Evolutionary conservation across 2,888 invertebrate genomes (phyloP), one percentile per base, ranked within the genome.

Genomic region (Holacanthella duospinosa): DNA sequence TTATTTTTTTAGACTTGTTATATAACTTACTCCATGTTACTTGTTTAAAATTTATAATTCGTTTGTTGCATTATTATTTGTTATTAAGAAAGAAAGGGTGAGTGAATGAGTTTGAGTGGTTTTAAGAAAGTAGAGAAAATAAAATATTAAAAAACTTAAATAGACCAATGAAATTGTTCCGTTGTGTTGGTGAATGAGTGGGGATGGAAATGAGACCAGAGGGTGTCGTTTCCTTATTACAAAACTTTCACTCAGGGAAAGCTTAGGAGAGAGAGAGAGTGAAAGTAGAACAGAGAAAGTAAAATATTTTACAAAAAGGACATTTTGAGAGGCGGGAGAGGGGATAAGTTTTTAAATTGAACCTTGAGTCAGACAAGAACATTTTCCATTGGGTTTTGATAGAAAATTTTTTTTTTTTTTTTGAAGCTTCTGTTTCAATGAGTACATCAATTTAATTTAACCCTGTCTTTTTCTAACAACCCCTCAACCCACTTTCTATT

Each of bases 181-280:
- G 16, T 36, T 36, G 6, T 36, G 36, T 6, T 36, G 6, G 36
- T 9, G 36, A 16, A 36, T 6, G 36, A 9, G 36, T 6, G 6
- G 36, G 36, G 36, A 36, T 36, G 36, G 64, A 66, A 67, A 69
- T 65, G 64, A 67, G 66, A 61, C 68, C 64, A 63, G 56, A 59
- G 68, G 68, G 68, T 69, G 68, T 66, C 68, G 64, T 69, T 69
- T 66, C 66, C 67, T 61, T 67, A 67, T 69, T 69, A 67, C 36
- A 36, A 36, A 36, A 36, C 36, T 36, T 68, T 68, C 68, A 66
- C 64, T 43, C n/a, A n/a, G n/a, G n/a, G n/a, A n/a, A n/a, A n/a
- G n/a, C n/a, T n/a, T n/a, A n/a, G n/a, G n/a, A n/a, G n/a, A n/a
- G n/a, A 36, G 6, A 36, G 36, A 36, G 36, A 36, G 36, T 9